Conservation (phyloP, 1,140 invertebrate species). For the Diplogasteroides magnus region DNA sequence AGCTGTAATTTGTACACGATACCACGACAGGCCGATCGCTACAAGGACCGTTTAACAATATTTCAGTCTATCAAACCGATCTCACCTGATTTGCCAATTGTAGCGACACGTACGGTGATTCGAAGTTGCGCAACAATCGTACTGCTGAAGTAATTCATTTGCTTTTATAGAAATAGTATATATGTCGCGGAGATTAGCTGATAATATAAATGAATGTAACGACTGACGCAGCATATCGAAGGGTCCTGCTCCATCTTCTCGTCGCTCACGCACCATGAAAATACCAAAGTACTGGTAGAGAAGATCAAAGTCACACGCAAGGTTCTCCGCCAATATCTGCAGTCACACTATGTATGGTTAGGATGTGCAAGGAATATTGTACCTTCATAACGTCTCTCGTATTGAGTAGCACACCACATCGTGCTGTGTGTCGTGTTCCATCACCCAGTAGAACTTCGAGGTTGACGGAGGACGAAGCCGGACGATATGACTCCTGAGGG, state of each 20-base stretch:
- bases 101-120: slow-evolving; percentile 86
- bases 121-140: slow-evolving; percentile 84
- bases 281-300: slow-evolving; percentile 76
- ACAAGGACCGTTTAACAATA: too few relatives aligned
- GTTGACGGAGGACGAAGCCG: slow-evolving; percentile 65
- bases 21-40: not conserved
- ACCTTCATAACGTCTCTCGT: slow-evolving; percentile 74
- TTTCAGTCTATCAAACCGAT: too few relatives aligned
- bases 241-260: slow-evolving; percentile 66
- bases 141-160: slow-evolving; percentile 63
- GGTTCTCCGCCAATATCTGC: slow-evolving; percentile 39
- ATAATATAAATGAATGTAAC: slow-evolving; percentile 10
- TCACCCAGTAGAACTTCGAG: slow-evolving; percentile 79
- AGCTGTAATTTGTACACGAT: slow-evolving; percentile 1
- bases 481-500: slow-evolving; percentile 72
- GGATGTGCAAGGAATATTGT: not conserved
- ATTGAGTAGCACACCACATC: slow-evolving; percentile 73
- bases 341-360: slow-evolving; percentile 3
- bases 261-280: slow-evolving; percentile 74
- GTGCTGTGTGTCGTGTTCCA: slow-evolving; percentile 75
- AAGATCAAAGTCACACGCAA: slow-evolving; percentile 72
- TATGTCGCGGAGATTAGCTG: slow-evolving; percentile 6
- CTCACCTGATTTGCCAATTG: slow-evolving; percentile 61
- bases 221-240: slow-evolving; percentile 37
- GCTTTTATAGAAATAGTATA: too few relatives aligned